A percentile compares a stretch with the other conserved stretches of the same genome.
Evolutionary conservation across 2,113 vertebrate genomes (phyloP).

Genomic region (Corvus hawaiiensis): DNA sequence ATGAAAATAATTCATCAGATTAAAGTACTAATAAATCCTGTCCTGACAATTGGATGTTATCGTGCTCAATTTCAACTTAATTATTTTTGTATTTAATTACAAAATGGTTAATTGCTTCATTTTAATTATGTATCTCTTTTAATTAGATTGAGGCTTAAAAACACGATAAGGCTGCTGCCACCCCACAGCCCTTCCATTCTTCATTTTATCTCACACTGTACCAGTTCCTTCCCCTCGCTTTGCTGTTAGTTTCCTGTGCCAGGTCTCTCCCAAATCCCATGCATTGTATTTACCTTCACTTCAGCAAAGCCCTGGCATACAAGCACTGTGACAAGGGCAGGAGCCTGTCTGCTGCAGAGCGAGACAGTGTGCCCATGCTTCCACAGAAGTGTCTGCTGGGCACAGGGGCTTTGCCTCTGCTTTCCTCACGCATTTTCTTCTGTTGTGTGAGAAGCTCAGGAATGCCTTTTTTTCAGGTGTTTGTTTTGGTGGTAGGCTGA

Average conservation of each 20-base stretch:
- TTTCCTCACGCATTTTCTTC: background rate
- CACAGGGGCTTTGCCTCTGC: background rate
- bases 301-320: background rate
- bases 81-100: conserved; percentile 78
- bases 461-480: background rate
- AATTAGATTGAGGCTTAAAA: conserved; percentile 54
- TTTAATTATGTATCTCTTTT: conserved; percentile 69
- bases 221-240: background rate
- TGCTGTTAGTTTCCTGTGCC: background rate
- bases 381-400: background rate
- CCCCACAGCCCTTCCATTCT: background rate
- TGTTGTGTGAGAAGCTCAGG: fast-evolving
- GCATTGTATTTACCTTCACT: background rate
- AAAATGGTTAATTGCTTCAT: conserved; percentile 66
- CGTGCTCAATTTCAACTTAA: conserved; percentile 69
- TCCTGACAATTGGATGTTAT: conserved; percentile 66
- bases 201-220: background rate
- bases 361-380: background rate
- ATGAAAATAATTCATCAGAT: conserved; percentile 66
- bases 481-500: background rate
- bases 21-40: conserved; percentile 68
- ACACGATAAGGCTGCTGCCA: background rate
- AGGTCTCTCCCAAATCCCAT: background rate
- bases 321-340: background rate
- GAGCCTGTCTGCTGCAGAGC: background rate